Conservation (phyloP, 2,797 vertebrate species). For the Acipenser oxyrinchus region DNA sequence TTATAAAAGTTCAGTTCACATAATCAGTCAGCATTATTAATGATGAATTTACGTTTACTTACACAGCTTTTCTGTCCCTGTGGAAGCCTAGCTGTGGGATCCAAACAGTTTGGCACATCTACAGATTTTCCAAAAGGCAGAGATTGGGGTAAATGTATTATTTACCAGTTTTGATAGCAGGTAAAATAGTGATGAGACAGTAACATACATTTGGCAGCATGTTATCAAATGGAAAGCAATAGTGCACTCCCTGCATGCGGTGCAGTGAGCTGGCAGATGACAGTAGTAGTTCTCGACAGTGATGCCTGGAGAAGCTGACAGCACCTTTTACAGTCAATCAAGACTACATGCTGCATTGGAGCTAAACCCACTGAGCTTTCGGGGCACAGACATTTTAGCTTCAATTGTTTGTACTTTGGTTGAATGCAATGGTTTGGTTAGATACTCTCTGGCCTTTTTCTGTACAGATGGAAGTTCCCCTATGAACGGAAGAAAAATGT, state of each 20-base stretch:
- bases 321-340: conserved; percentile 86
- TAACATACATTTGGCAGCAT: conserved; percentile 69
- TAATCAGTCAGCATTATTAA: conserved; percentile 8
- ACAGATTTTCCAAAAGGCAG: conserved; percentile 36
- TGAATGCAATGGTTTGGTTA: background rate
- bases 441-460: background rate
- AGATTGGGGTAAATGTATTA: conserved; percentile 70
- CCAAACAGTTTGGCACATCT: background rate
- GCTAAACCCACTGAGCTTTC: conserved; percentile 62
- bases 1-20: background rate
- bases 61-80: conserved; percentile 1
- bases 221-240: conserved; percentile 77
- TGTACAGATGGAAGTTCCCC: conserved; percentile 1
- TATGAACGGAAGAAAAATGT: background rate
- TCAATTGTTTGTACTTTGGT: background rate
- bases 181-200: conserved; percentile 79
- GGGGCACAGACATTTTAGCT: conserved; percentile 27
- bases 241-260: conserved; percentile 70
- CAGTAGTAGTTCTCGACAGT: conserved; percentile 78
- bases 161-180: conserved; percentile 92
- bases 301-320: conserved; percentile 84
- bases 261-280: conserved; percentile 94
- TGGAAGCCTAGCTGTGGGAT: background rate
- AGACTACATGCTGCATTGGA: conserved; percentile 50
- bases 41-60: conserved; percentile 13